A percentile compares a stretch with the other conserved stretches of the same genome.
Conservation (phyloP, 2,888 invertebrate genomes). For the Stegana nigrithorax region DNA sequence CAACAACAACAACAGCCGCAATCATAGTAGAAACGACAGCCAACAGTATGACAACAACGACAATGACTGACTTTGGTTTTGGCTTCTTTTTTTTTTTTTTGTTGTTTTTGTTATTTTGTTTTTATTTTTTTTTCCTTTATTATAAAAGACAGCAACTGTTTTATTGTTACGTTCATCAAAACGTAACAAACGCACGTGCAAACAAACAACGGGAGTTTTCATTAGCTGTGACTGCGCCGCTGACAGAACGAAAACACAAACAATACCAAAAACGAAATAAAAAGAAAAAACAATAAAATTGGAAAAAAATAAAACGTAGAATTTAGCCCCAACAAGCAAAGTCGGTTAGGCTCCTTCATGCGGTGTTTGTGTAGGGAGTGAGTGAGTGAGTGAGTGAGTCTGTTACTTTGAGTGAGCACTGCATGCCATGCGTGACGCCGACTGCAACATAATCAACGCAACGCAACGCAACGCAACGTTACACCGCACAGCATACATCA, state of each 20-base stretch:
- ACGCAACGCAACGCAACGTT: too few species aligned
- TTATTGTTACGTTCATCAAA: conserved; percentile 31
- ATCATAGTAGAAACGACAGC: conserved; percentile 1
- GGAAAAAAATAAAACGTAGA: neutral
- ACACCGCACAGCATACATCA: too few species aligned
- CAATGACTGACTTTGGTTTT: conserved; percentile 22
- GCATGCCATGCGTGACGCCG: too few species aligned
- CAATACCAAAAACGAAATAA: neutral
- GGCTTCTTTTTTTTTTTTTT: neutral
- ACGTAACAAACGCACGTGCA: conserved; percentile 41
- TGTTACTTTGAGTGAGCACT: too few species aligned
- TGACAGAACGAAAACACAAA: conserved; percentile 25
- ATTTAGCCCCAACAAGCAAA: neutral
- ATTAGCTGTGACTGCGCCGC: conserved; percentile 20
- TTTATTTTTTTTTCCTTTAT: neutral
- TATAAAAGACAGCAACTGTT: neutral
- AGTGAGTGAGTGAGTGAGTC: too few species aligned
- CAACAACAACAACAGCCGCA: conserved; percentile 13
- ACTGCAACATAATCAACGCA: too few species aligned
- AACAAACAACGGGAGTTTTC: conserved; percentile 40
- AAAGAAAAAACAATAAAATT: conserved; percentile 2
- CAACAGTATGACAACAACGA: conserved; percentile 21
- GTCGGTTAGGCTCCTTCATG: neutral
- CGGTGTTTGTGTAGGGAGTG: too few species aligned
- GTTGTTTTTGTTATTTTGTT: neutral